Percentiles rank a stretch among this genome's conserved stretches.
Conservation (phyloP, 2,888 invertebrate genomes). For the Brachyptera putata region DNA sequence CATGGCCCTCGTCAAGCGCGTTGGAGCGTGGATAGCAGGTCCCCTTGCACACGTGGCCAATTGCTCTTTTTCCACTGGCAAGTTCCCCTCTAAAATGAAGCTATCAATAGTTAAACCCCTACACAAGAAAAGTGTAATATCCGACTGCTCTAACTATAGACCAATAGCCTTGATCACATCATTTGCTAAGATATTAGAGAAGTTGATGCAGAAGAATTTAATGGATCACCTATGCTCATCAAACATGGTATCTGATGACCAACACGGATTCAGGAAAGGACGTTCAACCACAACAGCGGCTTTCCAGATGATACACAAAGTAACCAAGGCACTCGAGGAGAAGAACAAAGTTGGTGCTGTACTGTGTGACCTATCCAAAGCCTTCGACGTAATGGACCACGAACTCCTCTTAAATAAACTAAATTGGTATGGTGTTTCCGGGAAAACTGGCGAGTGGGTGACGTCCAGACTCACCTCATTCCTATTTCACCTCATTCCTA, state of each 20-base stretch:
- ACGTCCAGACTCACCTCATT: too few relatives aligned
- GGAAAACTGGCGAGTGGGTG: too few relatives aligned
- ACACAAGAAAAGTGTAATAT: not conserved
- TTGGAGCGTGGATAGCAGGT: not conserved
- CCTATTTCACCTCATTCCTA: too few relatives aligned
- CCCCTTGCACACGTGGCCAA: slow-evolving; percentile 3
- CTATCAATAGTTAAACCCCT: not conserved
- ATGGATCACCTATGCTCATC: not conserved
- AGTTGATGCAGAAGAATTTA: not conserved
- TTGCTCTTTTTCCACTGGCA: not conserved
- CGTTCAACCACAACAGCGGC: not conserved
- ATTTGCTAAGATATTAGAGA: not conserved
- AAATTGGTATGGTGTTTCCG: not conserved
- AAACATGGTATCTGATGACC: slow-evolving; percentile 1
- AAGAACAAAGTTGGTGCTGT: not conserved
- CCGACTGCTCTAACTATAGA: not conserved
- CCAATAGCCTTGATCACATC: not conserved
- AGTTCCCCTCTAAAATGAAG: not conserved
- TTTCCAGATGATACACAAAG: not conserved
- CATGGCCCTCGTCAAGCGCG: not conserved
- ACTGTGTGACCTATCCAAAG: slow-evolving; percentile 6
- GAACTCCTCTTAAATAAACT: not conserved
- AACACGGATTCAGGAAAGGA: too few relatives aligned
- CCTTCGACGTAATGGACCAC: slow-evolving; percentile 2
- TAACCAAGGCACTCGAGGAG: not conserved